Evolutionary conservation across 2,113 vertebrate genomes (phyloP), one percentile per base, ranked within the genome.

Genomic region (Platycercus adscitus): DNA sequence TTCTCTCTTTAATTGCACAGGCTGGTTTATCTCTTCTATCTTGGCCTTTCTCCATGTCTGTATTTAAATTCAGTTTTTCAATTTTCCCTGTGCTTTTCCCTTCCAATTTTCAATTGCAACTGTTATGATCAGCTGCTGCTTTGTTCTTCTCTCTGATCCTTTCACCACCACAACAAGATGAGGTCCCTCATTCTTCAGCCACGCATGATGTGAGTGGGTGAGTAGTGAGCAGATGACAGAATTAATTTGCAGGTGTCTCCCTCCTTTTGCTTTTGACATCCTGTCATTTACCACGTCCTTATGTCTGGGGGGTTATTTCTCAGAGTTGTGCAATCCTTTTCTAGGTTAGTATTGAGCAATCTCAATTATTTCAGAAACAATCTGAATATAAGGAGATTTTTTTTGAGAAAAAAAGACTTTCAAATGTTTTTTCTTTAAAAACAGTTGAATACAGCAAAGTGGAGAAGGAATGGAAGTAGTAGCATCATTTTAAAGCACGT

Each of bases 191-290:
- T 84, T 90, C 85, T 79, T 77, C 84, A 96, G 56, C 50, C 37
- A 63, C 85, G 80, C 0, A 19, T 95, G 92, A 93, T 77, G 21
- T 35, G 86, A 91, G 92, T 86, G 81, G 86, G 82, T 87, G 95
- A 88, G 72, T 61, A 76, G 55, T 10, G 60, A 92, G 55, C 39
- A 78, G 82, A 86, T 95, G 91, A 96, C 76, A 94, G 82, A 93
- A 89, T 86, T 94, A 93, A 86, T 96, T 95, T 93, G 90, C 83
- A 96, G 91, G 88, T 94, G 94, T 88, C 92, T 96, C 94, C 88
- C 75, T 95, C 49, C n/a, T 78, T 89, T 72, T 87, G 56, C 81
- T 93, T 91, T 73, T 96, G 92, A 95, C 94, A 88, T 95, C 75
- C 66, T 95, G 79, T 91, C 93, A 91, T 89, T 91, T 96, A 24